These are phyloP conservation scores for Chaetodon auriga DNA, from an alignment of 2,113 vertebrate genomes.

Conservation along the genomic window DNA sequence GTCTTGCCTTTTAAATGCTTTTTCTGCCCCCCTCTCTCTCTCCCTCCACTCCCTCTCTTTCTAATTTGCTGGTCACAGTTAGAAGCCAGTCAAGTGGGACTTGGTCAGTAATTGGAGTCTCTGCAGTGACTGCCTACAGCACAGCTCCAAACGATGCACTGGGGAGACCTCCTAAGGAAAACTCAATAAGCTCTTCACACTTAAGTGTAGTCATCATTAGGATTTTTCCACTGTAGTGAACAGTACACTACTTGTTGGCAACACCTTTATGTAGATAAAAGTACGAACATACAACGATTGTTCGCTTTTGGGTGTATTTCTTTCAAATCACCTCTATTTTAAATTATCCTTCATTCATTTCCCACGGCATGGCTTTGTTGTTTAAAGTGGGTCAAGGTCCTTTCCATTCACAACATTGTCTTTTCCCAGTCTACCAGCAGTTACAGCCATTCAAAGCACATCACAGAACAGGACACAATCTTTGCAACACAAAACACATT, in stretches of 20 bases:
- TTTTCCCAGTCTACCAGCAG: slow-evolving; percentile 52
- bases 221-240: slow-evolving; percentile 77
- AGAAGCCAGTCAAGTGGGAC: slow-evolving; percentile 80
- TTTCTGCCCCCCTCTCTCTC: slow-evolving; percentile 27
- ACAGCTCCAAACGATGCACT: slow-evolving; percentile 75
- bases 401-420: slow-evolving; percentile 48
- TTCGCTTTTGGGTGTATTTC: slow-evolving; percentile 47
- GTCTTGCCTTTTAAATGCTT: slow-evolving; percentile 53
- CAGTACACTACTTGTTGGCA: slow-evolving; percentile 69
- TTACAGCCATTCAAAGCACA: slow-evolving; percentile 29
- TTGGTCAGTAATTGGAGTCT: slow-evolving; percentile 83
- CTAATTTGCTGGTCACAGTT: slow-evolving; percentile 80
- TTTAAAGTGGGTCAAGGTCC: slow-evolving; percentile 73
- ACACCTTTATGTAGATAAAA: slow-evolving; percentile 28
- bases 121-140: slow-evolving; percentile 79
- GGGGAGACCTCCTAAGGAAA: slow-evolving; percentile 76
- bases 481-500: slow-evolving; percentile 20
- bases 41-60: slow-evolving; percentile 51
- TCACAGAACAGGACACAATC: slow-evolving; percentile 18
- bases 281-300: slow-evolving; percentile 39
- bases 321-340: slow-evolving; percentile 63
- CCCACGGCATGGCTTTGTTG: slow-evolving; percentile 60
- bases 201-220: slow-evolving; percentile 77
- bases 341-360: slow-evolving; percentile 56
- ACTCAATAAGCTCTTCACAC: slow-evolving; percentile 80